Evolutionary conservation across 2,113 vertebrate species (phyloP), one percentile per base, ranked within the genome.

Genomic region (Eolophus roseicapilla): DNA sequence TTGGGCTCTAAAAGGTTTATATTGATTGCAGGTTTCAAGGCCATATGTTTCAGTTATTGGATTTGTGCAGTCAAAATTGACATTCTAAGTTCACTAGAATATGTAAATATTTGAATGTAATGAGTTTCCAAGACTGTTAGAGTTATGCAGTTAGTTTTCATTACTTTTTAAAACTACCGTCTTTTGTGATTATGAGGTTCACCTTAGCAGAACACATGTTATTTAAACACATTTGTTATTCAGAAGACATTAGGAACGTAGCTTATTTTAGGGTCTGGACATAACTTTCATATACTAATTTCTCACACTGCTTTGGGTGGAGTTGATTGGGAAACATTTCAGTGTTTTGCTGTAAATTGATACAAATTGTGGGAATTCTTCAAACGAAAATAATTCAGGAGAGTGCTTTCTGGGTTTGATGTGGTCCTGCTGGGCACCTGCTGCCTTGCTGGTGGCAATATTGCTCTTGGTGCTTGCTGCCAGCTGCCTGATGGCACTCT

Each of bases 1-100:
- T 97, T 96, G 88, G 83, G 68, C 92, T 97, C 87, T 97, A 97
- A 98, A 98, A 98, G 98, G 97, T 96, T 98, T 96, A 96, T 97
- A 98, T 98, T 88, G 97, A 98, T 97, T 95, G 95, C 46, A 97
- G 96, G 92, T 97, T 97, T 96, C 96, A 93, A 97, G 96, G 97
- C 97, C 97, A 96, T 97, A 96, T 94, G 95, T 98, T 96, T 96
- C 90, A 93, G 74, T 85, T 97, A 97, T 97, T 97, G 97, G 95
- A 97, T 98, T 97, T 95, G 81, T 92, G 95, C 89, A 80, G 63
- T 80, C 88, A 59, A 97, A 97, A 98, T 90, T 93, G 97, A 97
- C 97, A 97, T 92, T 33, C 67, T 79, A 71, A 91, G 33, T 94
- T 79, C n/a, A 81, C 86, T 88, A 93, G 96, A 97, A 95, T 95